Conservation (phyloP, 1,140 invertebrate species). For the Mactra quadrangularis region DNA sequence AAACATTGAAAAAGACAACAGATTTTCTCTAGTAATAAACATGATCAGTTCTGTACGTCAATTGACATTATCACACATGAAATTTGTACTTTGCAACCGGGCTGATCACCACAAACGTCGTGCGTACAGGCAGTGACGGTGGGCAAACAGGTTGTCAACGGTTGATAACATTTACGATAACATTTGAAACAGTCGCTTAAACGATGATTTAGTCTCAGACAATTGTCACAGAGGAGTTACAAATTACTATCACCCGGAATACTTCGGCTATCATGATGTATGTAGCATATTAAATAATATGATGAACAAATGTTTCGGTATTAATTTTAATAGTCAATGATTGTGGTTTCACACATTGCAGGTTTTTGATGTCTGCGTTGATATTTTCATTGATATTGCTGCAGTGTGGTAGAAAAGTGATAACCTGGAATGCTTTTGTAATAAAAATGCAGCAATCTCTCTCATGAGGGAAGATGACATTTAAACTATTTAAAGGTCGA, state of each 20-base stretch:
- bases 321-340: slow-evolving; percentile 9
- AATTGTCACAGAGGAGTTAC: not conserved
- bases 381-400: too few species aligned
- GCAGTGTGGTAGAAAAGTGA: not conserved
- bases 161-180: slow-evolving; percentile 54
- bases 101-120: not conserved
- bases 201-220: slow-evolving; percentile 24
- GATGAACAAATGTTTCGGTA: slow-evolving; percentile 13
- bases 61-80: slow-evolving; percentile 29
- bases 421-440: not conserved
- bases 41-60: slow-evolving; percentile 6
- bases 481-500: too few species aligned
- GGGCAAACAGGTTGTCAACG: slow-evolving; percentile 31
- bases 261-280: not conserved
- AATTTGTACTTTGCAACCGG: not conserved
- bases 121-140: not conserved
- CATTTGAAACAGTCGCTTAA: slow-evolving; percentile 41
- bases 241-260: slow-evolving; percentile 1
- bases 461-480: too few species aligned
- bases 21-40: not conserved
- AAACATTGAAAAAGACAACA: not conserved
- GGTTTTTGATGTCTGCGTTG: too few species aligned
- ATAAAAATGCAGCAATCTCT: not conserved
- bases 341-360: not conserved
- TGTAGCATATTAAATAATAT: slow-evolving; percentile 22